These are phyloP conservation scores for Neodiprion fabricii DNA, from an alignment of 1,140 invertebrate genomes.

Conservation along the genomic window DNA sequence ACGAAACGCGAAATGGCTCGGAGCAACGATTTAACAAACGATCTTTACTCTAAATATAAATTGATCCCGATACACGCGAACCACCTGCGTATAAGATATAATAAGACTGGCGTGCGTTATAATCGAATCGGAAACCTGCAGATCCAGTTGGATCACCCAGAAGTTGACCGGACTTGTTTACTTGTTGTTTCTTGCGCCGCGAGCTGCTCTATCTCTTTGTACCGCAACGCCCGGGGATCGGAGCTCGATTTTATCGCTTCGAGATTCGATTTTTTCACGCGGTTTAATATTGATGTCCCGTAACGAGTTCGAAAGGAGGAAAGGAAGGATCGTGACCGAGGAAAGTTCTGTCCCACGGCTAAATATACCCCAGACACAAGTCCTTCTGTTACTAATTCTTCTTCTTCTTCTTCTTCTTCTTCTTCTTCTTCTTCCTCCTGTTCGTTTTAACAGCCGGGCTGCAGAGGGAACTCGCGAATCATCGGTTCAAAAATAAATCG, in stretches of 20 bases:
- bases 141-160: background rate
- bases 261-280: no score
- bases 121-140: background rate
- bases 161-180: constrained; percentile 2
- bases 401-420: no score
- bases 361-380: background rate
- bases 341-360: background rate
- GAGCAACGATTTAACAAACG: background rate
- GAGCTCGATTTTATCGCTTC: no score
- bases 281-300: background rate
- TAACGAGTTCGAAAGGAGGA: background rate
- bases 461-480: background rate
- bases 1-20: no score
- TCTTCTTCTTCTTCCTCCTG: no score
- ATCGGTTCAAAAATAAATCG: background rate
- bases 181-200: no score
- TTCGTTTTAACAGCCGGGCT: no score
- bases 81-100: no score
- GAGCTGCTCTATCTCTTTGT: no score
- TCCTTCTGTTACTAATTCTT: background rate
- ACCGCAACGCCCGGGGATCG: no score
- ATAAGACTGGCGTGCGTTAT: background rate
- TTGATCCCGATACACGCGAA: background rate
- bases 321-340: background rate
- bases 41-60: background rate